phyloP scores from a whole-genome alignment of 2,113 vertebrate species.

The Gymnocephalus cernua region DNA sequence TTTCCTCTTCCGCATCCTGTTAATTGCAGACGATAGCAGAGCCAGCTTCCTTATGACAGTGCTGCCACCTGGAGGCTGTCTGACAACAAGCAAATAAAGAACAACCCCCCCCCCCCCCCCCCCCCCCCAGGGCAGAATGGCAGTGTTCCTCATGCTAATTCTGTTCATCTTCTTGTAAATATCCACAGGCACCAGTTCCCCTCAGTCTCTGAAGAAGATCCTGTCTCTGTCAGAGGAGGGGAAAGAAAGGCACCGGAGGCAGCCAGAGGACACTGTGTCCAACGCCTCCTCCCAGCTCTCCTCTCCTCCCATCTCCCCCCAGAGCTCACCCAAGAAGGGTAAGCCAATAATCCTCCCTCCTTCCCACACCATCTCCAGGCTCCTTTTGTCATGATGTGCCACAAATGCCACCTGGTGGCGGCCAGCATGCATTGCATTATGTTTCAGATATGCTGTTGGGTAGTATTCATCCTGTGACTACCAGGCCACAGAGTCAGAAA shows the following conservation, averaged over 20 bases:
- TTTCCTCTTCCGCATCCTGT: conserved; percentile 24
- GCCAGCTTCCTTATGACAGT: conserved; percentile 18
- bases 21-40: conserved; percentile 49
- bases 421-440: not conserved
- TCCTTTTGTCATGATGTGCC: not conserved
- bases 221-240: conserved; percentile 97
- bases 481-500: conserved; percentile 21
- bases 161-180: conserved; percentile 41
- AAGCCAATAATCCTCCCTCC: conserved; percentile 65
- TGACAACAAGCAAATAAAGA: conserved; percentile 9
- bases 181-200: conserved; percentile 93
- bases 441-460: not conserved
- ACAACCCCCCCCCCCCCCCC: too few species aligned
- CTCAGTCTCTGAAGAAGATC: conserved; percentile 99
- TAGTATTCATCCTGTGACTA: not conserved
- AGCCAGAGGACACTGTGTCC: conserved; percentile 90
- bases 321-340: conserved; percentile 98
- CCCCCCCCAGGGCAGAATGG: not conserved
- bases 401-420: conserved; percentile 66
- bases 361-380: not conserved
- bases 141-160: conserved; percentile 52
- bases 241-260: conserved; percentile 90
- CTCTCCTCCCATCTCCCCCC: conserved; percentile 96
- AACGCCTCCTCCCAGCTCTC: conserved; percentile 93
- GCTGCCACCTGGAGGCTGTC: conserved; percentile 68